Percentiles rank a stretch among this genome's conserved stretches.
Conservation (phyloP, 2,797 vertebrate genomes). For the Leuciscus waleckii region DNA sequence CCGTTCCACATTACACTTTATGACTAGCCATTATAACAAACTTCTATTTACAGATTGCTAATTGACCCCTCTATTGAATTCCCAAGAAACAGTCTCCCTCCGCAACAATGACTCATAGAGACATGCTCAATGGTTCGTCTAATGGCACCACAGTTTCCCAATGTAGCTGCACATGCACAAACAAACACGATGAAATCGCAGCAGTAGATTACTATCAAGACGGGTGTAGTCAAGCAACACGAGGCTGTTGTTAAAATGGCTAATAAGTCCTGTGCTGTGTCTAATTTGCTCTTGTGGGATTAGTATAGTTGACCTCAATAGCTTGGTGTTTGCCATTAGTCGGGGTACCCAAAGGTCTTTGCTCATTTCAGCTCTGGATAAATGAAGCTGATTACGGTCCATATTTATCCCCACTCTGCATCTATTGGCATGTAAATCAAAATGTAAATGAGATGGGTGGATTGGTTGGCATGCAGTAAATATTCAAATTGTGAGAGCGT, state of each 20-base stretch:
- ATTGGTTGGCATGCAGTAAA: constrained; percentile 72
- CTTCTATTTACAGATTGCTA: constrained; percentile 48
- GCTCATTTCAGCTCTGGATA: constrained; percentile 72
- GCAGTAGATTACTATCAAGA: constrained; percentile 52
- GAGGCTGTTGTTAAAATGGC: constrained; percentile 50
- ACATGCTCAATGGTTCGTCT: constrained; percentile 46
- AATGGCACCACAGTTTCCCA: constrained; percentile 34
- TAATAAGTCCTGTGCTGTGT: constrained; percentile 55
- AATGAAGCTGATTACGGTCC: constrained; percentile 72
- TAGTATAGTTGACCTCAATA: constrained; percentile 62
- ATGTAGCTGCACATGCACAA: constrained; percentile 24
- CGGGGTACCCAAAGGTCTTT: constrained; percentile 69
- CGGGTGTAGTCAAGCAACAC: constrained; percentile 48
- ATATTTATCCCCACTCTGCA: constrained; percentile 74
- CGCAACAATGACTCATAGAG: constrained; percentile 32
- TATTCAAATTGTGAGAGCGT: constrained; percentile 75
- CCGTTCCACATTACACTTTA: constrained; percentile 28
- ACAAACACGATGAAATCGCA: constrained; percentile 44
- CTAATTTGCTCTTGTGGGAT: constrained; percentile 62
- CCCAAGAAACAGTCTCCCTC: constrained; percentile 37
- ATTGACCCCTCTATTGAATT: constrained; percentile 56
- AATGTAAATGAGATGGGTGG: constrained; percentile 77
- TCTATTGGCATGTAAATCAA: constrained; percentile 75
- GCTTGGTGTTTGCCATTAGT: constrained; percentile 68
- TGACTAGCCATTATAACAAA: constrained; percentile 46